Evolutionary conservation across 2,797 vertebrate species (phyloP), one percentile per base, ranked within the genome.

Genomic region (Anguilla megastoma): DNA sequence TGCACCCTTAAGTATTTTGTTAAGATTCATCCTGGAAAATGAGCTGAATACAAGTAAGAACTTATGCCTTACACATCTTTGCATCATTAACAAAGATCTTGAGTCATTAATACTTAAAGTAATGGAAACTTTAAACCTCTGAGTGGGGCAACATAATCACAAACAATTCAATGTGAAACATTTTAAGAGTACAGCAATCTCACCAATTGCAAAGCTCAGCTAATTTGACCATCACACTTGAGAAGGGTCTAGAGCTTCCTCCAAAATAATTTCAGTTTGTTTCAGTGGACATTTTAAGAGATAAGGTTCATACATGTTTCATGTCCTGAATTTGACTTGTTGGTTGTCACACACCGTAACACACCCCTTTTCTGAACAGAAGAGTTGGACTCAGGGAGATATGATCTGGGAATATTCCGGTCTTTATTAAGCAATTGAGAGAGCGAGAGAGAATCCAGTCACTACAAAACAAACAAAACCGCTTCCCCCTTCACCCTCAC

Each of bases 191-290:
- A 36, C 12, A 12, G 30, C 27, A 74, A 74, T 33, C 30, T 74
- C 69, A 36, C 27, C 69, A 36, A 14, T 33, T 74, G 30, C 27
- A 27, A 74, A 74, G 69, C 8, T 74, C 30, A 74, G 12, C 12
- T 36, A 74, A 74, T 74, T 71, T 71, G n/a, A 71, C 24, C 24
- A 71, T 71, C 66, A 71, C 24, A 71, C 24, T 71, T 71, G 66
- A n/a, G 24, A 9, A 27, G 6, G 5, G 24, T 27, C n/a, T 27
- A 52, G 50, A 52, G 50, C 50, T 52, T 10, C 50, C 50, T 52
- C 7, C 50, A 52, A 52, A 66, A 27, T n/a, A 69, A 74, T 74
- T 30, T 74, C 8, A 30, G 10, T 33, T 33, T 74, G 69, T 14
- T 36, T 30, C 9, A 27, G 30, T 74, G 69, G 30, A 71, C 7